phyloP scores from a whole-genome alignment of 1,140 invertebrate species.

The Zaprionus gabonicus region DNA sequence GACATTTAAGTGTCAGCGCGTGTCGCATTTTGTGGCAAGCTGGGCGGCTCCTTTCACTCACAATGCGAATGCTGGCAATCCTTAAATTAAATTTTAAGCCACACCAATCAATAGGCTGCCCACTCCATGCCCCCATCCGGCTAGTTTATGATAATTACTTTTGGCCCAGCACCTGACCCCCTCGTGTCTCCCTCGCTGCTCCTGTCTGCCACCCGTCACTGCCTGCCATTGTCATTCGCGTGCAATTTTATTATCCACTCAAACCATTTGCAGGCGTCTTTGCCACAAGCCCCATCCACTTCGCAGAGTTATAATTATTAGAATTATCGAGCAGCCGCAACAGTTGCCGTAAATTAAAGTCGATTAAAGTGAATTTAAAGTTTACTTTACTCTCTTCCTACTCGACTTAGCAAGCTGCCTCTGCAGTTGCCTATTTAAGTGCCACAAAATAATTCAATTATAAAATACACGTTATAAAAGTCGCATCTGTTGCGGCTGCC shows the following conservation, averaged over 20 bases:
- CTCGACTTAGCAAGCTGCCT: neutral
- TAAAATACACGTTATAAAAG: slow-evolving; percentile 59
- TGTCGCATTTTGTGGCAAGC: slow-evolving; percentile 35
- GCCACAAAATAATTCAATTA: slow-evolving; percentile 70
- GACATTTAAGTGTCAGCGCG: slow-evolving; percentile 49
- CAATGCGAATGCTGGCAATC: slow-evolving; percentile 28
- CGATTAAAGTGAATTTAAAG: slow-evolving; percentile 25
- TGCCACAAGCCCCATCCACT: slow-evolving; percentile 26
- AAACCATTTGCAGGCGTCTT: slow-evolving; percentile 7
- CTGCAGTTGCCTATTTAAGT: slow-evolving; percentile 5
- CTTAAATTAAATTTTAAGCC: slow-evolving; percentile 53
- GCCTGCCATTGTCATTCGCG: slow-evolving; percentile 32
- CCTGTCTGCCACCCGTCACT: neutral
- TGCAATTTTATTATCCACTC: slow-evolving; percentile 47
- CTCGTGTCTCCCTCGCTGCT: neutral
- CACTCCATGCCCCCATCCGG: neutral
- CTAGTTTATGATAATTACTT: slow-evolving; percentile 64
- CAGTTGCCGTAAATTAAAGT: slow-evolving; percentile 47
- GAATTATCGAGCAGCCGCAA: slow-evolving; percentile 34
- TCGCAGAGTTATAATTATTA: slow-evolving; percentile 38
- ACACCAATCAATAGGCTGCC: slow-evolving; percentile 39
- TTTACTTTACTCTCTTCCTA: neutral
- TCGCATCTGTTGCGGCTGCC: slow-evolving; percentile 21
- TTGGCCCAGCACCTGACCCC: slow-evolving; percentile 55
- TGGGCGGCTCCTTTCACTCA: neutral